phyloP scores from a whole-genome alignment of 2,888 invertebrate species.

The Nymphalis c-album region DNA sequence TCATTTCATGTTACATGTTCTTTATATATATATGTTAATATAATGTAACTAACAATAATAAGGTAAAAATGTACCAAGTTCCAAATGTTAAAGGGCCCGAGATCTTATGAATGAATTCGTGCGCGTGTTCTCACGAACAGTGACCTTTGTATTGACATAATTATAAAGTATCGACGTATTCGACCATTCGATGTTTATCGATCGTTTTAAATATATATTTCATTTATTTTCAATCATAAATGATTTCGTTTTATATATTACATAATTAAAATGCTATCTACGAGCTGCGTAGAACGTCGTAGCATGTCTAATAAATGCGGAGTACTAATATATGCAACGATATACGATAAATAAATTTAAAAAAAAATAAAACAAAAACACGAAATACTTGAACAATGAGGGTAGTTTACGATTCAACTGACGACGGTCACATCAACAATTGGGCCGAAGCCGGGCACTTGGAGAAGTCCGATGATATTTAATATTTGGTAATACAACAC shows the following conservation, averaged over 20 bases:
- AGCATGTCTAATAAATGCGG: constrained; percentile 39
- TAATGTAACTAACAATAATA: not conserved
- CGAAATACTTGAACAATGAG: not conserved
- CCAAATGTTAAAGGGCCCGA: not conserved
- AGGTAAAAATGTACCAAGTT: not conserved
- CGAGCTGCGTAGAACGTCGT: constrained; percentile 54
- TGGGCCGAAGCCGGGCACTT: constrained; percentile 14
- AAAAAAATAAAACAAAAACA: not conserved
- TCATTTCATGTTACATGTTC: too few species aligned
- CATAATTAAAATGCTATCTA: constrained; percentile 38
- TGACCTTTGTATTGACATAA: constrained; percentile 26
- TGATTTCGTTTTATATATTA: constrained; percentile 2
- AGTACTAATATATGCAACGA: constrained; percentile 5
- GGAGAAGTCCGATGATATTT: constrained; percentile 10
- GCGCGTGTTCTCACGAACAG: constrained; percentile 22
- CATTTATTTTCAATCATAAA: constrained; percentile 2
- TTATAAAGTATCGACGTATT: constrained; percentile 7
- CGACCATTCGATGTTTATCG: constrained; percentile 6
- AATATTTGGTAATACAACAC: constrained; percentile 58
- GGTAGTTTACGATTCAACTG: constrained; percentile 18
- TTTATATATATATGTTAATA: not conserved
- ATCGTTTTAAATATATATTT: constrained; percentile 4
- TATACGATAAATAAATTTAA: not conserved
- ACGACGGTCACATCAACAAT: constrained; percentile 13
- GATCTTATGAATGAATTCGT: constrained; percentile 26